Percentiles rank a stretch among this genome's conserved stretches.
Conservation (phyloP, 2,797 vertebrate genomes). For the Anguilla megastoma region DNA sequence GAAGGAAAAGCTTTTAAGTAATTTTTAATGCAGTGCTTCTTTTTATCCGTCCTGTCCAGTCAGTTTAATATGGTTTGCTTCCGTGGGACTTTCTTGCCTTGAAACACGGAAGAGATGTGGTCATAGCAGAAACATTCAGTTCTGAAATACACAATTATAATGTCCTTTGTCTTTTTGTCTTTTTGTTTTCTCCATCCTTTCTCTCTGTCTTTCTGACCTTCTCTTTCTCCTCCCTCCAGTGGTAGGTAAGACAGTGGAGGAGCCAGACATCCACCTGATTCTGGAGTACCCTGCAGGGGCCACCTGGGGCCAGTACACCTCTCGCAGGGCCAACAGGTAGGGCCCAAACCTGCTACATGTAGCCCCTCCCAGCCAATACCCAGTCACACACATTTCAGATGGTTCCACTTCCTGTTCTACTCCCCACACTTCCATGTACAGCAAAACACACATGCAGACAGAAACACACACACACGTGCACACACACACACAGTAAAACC, state of each 20-base stretch:
- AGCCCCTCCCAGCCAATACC: neutral
- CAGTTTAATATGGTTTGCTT: neutral
- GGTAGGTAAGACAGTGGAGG: constrained; percentile 74
- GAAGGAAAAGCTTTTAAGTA: neutral
- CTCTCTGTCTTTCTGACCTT: neutral
- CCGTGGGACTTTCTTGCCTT: neutral
- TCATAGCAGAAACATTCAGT: neutral
- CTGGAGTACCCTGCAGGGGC: constrained; percentile 81
- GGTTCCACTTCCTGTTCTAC: neutral
- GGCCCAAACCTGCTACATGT: neutral
- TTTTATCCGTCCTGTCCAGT: neutral
- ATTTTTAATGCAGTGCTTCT: too few species aligned
- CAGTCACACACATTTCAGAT: neutral
- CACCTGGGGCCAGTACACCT: constrained; percentile 74
- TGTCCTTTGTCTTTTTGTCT: neutral
- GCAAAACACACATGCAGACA: neutral
- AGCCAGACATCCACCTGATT: constrained; percentile 82
- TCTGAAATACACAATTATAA: neutral
- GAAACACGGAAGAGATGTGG: neutral
- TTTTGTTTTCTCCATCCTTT: neutral
- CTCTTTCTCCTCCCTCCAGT: constrained; percentile 58
- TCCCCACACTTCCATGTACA: neutral
- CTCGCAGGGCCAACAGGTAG: constrained; percentile 80
- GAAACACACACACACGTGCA: neutral
- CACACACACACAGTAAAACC: neutral